Percentiles rank a stretch among this genome's conserved stretches.
Evolutionary conservation across 2,113 vertebrate genomes (phyloP).

Genomic region (Eidolon helvum): DNA sequence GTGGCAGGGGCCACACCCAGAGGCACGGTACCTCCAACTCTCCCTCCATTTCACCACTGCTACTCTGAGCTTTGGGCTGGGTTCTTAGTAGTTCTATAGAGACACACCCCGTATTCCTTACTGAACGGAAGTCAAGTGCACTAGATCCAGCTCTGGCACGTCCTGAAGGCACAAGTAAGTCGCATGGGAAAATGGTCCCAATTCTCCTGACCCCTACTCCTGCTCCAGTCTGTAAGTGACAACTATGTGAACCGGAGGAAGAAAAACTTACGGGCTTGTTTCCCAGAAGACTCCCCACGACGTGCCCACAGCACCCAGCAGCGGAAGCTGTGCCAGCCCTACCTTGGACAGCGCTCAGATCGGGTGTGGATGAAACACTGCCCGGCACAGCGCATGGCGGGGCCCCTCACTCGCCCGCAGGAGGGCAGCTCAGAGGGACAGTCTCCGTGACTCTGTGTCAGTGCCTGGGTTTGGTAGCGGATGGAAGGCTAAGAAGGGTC

Average conservation of each 20-base stretch:
- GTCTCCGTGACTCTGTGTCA: fast-evolving
- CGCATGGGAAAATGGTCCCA: neutral
- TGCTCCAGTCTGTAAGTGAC: neutral
- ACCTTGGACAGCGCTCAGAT: neutral
- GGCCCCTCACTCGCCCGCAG: neutral
- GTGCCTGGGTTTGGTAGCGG: neutral
- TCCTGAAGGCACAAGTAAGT: neutral
- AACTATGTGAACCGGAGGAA: neutral
- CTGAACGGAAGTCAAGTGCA: neutral
- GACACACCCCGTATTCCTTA: neutral
- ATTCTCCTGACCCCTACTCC: neutral
- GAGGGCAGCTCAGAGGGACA: neutral
- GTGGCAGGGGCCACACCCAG: fast-evolving
- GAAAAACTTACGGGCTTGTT: neutral
- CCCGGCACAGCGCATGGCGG: neutral
- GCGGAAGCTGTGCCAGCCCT: fast-evolving
- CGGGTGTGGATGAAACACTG: neutral
- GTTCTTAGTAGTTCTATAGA: neutral
- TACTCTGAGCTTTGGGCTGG: neutral
- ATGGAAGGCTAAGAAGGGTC: neutral
- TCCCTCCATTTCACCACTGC: neutral
- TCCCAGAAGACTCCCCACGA: neutral
- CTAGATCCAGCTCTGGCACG: neutral
- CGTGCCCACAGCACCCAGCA: fast-evolving
- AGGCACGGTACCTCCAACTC: fast-evolving